Percentiles rank a stretch among this genome's conserved stretches.
phyloP scores from a whole-genome alignment of 2,888 invertebrate genomes.

The Microctonus hyperodae region DNA sequence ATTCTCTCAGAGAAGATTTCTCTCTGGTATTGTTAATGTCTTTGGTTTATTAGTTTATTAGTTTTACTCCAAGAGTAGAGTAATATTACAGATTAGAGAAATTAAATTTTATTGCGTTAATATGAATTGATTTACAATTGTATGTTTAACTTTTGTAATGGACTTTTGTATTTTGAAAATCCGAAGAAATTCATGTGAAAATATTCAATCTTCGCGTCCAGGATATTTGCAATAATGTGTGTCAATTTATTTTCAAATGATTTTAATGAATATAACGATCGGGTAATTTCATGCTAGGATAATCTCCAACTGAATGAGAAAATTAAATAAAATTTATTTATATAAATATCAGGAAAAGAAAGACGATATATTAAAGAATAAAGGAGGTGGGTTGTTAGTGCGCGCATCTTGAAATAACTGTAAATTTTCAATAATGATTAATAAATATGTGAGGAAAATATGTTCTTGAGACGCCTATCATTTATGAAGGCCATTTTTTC shows the following conservation, averaged over 20 bases:
- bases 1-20: too few relatives aligned
- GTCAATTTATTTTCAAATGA: too few relatives aligned
- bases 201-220: neutral
- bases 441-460: constrained; percentile 56
- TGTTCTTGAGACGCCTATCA: neutral
- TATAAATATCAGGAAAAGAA: neutral
- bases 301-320: neutral
- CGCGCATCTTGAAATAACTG: constrained; percentile 56
- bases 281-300: neutral
- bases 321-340: neutral
- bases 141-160: neutral
- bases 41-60: too few relatives aligned
- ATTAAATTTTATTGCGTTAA: neutral
- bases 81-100: too few relatives aligned
- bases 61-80: too few relatives aligned
- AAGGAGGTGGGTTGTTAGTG: neutral
- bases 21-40: too few relatives aligned
- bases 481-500: neutral
- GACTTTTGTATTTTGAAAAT: neutral
- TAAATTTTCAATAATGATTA: constrained; percentile 60
- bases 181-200: neutral
- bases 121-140: neutral
- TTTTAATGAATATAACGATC: too few relatives aligned
- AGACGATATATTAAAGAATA: neutral
- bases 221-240: neutral